phyloP scores from a whole-genome alignment of 64 coral and sea anemone species.

The Anthopleura sola region DNA sequence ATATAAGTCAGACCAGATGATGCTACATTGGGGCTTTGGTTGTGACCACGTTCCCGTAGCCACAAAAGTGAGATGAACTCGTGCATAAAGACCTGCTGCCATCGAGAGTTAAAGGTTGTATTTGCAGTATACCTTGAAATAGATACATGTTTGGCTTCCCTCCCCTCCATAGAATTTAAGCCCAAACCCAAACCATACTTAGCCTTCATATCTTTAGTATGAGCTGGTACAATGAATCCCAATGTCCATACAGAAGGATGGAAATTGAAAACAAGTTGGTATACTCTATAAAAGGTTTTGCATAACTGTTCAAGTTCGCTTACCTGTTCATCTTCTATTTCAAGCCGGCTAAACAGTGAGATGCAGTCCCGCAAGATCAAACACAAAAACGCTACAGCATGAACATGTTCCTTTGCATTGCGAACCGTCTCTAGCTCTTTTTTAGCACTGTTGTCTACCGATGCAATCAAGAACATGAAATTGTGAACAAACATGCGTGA shows the following conservation, averaged over 20 bases:
- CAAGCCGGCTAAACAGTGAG: constrained; percentile 33
- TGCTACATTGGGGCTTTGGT: neutral
- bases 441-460: neutral
- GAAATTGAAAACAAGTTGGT: neutral
- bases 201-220: constrained; percentile 29
- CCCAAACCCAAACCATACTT: constrained; percentile 46
- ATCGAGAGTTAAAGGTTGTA: constrained; percentile 10
- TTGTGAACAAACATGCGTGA: constrained; percentile 58
- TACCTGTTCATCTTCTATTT: constrained; percentile 12
- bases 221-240: constrained; percentile 36
- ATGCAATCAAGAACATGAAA: constrained; percentile 37
- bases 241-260: constrained; percentile 14
- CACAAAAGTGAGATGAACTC: constrained; percentile 39
- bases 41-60: constrained; percentile 27
- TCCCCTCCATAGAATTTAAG: constrained; percentile 53
- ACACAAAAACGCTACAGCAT: constrained; percentile 44
- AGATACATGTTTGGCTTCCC: constrained; percentile 39
- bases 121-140: constrained; percentile 27
- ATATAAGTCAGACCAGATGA: neutral
- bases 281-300: constrained; percentile 18
- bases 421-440: neutral
- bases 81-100: constrained; percentile 28
- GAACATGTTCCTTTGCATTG: neutral
- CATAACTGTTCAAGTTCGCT: constrained; percentile 41
- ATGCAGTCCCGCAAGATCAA: constrained; percentile 33